phyloP scores from a whole-genome alignment of 53 echinoderm and acorn worm genomes.

The Holothuria leucospilota region DNA sequence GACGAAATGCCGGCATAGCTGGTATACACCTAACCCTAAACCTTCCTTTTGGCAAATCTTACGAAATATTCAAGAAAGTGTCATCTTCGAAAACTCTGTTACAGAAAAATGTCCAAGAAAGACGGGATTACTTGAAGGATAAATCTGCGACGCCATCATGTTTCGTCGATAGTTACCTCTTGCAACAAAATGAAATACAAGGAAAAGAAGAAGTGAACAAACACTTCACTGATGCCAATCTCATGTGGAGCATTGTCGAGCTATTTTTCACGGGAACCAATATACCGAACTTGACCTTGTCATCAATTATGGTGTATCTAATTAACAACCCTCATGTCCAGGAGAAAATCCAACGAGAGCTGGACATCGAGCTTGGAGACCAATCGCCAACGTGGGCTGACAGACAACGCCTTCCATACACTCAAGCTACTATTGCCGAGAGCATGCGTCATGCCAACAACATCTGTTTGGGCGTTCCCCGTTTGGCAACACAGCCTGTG shows the following conservation, averaged over 20 bases:
- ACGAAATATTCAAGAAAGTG: neutral
- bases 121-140: neutral
- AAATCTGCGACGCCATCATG: no score
- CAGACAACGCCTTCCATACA: slow-evolving; percentile 14
- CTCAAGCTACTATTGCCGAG: slow-evolving; percentile 32
- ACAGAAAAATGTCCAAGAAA: neutral
- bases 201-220: neutral
- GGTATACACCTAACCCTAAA: neutral
- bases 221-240: slow-evolving; percentile 33
- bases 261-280: slow-evolving; percentile 8
- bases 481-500: neutral
- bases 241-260: slow-evolving; percentile 13
- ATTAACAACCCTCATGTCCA: no score
- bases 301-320: no score
- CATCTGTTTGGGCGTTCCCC: slow-evolving; percentile 7
- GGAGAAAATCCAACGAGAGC: no score
- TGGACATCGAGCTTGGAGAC: neutral
- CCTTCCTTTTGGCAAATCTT: neutral
- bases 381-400: slow-evolving; percentile 22
- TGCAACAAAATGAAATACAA: neutral
- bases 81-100: neutral
- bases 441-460: no score
- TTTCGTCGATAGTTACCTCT: no score
- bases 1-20: neutral
- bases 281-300: neutral